Evolutionary conservation across 92 coral and sea anemone species (phyloP), one percentile per base, ranked within the genome.

Genomic region (Bergia puertoricense): DNA sequence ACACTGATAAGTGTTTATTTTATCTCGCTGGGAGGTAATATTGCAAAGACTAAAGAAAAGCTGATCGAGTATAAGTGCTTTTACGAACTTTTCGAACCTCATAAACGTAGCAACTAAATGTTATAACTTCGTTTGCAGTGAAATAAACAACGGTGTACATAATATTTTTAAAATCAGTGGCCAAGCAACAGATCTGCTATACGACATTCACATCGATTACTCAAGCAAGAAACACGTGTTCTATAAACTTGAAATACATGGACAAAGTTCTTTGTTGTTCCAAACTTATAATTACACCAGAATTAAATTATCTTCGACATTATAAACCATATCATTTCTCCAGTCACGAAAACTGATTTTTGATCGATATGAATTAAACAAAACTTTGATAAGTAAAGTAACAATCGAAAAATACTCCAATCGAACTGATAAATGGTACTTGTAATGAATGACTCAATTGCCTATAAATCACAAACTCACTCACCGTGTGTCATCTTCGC

Each of bases 401-500:
- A 38, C 20, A 72, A 4, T 5, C 18, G 30, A 8, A 62, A 62
- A 3, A 22, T 16, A 48, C 39, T 72, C 2, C 80, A 42, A 42
- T 16, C 20, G 6, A 20, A 62, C 69, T 42, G 11, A 76, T 76
- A 76, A 16, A 76, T 76, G 5, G n/a, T 6, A 23, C 22, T 41
- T 41, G n/a, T 1, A 41, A 1, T 39, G 22, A 39, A 15, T 15
- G 41, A 74, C 30, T 30, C 30, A 30, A 30, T 0, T n/a, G 51
- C 14, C 6, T 46, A 11, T 18, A 36, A 13, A 38, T 37, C 78
- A 74, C 44, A 30, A 22, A 6, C 16, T 0, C 16, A 74, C 93
- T 82, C 77, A 93, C 96, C 94, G 86, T 30, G 92, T 92, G 74
- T 93, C 98, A 72, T 90, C 86, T 85, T 95, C 94, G 40, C 98